Percentiles rank a stretch among this genome's conserved stretches.
Evolutionary conservation across 92 coral and sea anemone species (phyloP).

Genomic region (Virgularia gustaviana): DNA sequence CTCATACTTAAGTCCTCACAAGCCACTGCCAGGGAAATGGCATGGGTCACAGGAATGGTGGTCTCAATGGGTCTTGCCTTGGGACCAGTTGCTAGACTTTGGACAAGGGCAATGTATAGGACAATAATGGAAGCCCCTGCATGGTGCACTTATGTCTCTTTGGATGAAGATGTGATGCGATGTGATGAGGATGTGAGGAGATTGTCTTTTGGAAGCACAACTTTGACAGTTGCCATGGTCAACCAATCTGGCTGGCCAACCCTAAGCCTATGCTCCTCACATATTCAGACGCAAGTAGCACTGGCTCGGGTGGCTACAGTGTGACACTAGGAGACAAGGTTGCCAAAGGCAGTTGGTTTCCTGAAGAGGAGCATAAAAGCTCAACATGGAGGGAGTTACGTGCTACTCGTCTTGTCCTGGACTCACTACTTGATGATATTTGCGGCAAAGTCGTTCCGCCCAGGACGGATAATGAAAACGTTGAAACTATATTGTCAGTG

Average conservation of each 20-base stretch:
- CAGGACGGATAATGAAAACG: constrained; percentile 59
- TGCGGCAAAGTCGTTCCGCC: constrained; percentile 33
- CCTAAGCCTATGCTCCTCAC: constrained; percentile 51
- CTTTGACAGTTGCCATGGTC: constrained; percentile 41
- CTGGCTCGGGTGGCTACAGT: constrained; percentile 47
- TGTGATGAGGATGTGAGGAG: too few relatives aligned
- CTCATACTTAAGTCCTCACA: neutral
- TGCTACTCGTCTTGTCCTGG: constrained; percentile 43
- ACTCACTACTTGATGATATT: constrained; percentile 39
- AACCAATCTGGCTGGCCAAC: constrained; percentile 52
- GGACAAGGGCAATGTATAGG: constrained; percentile 52
- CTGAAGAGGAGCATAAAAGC: constrained; percentile 38
- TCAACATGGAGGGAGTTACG: constrained; percentile 58
- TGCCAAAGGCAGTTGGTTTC: constrained; percentile 57
- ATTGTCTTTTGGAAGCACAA: constrained; percentile 47
- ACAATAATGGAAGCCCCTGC: constrained; percentile 30
- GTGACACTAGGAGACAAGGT: constrained; percentile 42
- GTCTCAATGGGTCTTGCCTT: constrained; percentile 65
- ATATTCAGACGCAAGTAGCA: constrained; percentile 59
- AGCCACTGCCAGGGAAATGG: constrained; percentile 44
- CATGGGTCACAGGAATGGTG: constrained; percentile 38
- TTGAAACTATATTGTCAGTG: constrained; percentile 44
- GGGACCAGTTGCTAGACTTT: constrained; percentile 62
- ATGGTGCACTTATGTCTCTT: constrained; percentile 34
- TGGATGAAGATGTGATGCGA: constrained; percentile 49